Conservation (phyloP, 2,797 vertebrate species). For the Melanotaenia maccullochi region DNA sequence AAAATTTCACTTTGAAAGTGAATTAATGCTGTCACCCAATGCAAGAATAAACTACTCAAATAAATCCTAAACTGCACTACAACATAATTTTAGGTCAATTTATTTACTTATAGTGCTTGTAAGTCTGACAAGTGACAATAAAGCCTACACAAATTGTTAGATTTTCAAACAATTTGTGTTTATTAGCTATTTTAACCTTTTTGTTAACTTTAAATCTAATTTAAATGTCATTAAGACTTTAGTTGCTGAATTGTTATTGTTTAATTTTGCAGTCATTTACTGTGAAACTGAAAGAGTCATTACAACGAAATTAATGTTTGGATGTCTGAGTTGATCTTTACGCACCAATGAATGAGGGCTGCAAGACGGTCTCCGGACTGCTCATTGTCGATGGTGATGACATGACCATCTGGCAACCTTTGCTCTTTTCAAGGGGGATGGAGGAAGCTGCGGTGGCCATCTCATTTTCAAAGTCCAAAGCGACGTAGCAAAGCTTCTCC, state of each 20-base stretch:
- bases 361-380: conserved; percentile 87
- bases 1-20: too few species aligned
- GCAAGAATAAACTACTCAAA: too few species aligned
- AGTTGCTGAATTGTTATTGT: background rate
- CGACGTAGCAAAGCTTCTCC: conserved; percentile 86
- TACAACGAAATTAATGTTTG: background rate
- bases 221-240: background rate
- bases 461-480: conserved; percentile 87
- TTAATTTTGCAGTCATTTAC: background rate
- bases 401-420: conserved; percentile 86
- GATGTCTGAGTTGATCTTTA: conserved; percentile 22
- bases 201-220: background rate
- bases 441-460: conserved; percentile 87
- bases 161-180: background rate
- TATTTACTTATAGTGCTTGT: too few species aligned
- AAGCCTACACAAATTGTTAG: background rate
- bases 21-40: too few species aligned
- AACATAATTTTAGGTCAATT: too few species aligned
- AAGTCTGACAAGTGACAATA: too few species aligned
- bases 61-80: too few species aligned
- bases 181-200: background rate
- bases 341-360: conserved; percentile 86
- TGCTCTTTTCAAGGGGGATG: conserved; percentile 87
- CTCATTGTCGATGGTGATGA: conserved; percentile 88
- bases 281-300: background rate